These are phyloP conservation scores for Babylonia areolata DNA, from an alignment of 1,140 invertebrate genomes.

Conservation along the genomic window DNA sequence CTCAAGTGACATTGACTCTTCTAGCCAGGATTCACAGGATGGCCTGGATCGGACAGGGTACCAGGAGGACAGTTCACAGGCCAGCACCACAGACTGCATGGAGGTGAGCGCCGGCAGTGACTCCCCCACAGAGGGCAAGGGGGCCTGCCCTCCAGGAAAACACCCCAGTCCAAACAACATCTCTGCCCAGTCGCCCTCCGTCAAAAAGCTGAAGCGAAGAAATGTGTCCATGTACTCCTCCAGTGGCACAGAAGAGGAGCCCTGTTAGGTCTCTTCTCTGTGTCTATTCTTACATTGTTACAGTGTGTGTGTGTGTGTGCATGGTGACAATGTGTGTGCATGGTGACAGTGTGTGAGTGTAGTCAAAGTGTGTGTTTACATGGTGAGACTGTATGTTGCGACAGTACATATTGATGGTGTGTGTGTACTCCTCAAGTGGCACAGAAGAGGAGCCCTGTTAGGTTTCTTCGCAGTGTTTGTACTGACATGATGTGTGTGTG, in stretches of 20 bases:
- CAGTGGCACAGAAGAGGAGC: constrained; percentile 9
- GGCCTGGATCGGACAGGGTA: background rate
- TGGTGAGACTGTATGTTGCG: too few relatives aligned
- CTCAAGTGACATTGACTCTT: background rate
- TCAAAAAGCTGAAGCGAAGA: constrained; percentile 49
- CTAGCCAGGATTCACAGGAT: constrained; percentile 28
- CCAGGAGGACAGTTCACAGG: background rate
- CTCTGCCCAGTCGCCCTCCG: background rate
- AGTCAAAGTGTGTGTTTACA: too few relatives aligned
- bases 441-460: too few relatives aligned
- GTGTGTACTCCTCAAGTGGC: too few relatives aligned
- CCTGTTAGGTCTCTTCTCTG: background rate
- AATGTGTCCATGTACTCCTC: constrained; percentile 49
- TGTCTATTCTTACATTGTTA: background rate
- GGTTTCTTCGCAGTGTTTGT: too few relatives aligned
- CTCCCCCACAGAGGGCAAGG: background rate
- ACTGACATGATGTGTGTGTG: too few relatives aligned
- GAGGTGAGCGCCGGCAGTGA: background rate
- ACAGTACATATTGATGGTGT: too few relatives aligned
- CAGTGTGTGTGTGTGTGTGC: too few relatives aligned
- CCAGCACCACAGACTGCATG: background rate
- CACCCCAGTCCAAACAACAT: background rate
- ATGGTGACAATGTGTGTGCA: too few relatives aligned
- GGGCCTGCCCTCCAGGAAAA: background rate
- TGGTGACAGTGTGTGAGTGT: too few relatives aligned